Percentiles rank a stretch among this genome's conserved stretches.
Conservation (phyloP, 1,140 invertebrate genomes). For the Drosophila ogumai region DNA sequence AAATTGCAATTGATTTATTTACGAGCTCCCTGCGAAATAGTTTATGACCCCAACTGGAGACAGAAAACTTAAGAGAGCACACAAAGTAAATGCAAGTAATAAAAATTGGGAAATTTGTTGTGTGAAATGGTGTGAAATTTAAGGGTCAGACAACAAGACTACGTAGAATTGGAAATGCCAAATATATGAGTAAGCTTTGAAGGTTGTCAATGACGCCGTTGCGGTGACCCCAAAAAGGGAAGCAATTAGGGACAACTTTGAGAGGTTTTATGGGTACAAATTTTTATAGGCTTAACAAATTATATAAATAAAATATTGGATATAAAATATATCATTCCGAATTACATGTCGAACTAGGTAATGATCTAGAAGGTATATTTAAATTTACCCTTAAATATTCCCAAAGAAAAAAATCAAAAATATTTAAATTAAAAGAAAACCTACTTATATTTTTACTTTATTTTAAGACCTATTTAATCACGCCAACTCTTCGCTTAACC, state of each 20-base stretch:
- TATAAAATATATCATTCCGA: background rate
- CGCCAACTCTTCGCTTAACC: slow-evolving; percentile 18
- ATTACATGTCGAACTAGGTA: too few species aligned
- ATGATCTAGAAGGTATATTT: too few species aligned
- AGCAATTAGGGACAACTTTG: background rate
- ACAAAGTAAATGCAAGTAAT: slow-evolving; percentile 11
- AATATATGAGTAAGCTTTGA: slow-evolving; percentile 3
- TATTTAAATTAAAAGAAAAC: background rate
- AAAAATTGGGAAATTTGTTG: slow-evolving; percentile 18
- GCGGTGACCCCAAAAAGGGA: slow-evolving; percentile 5
- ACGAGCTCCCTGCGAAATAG: slow-evolving; percentile 23
- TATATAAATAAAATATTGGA: background rate
- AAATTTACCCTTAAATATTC: too few species aligned
- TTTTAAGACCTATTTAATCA: slow-evolving; percentile 24
- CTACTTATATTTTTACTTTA: background rate
- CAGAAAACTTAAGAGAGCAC: background rate
- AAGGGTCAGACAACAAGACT: slow-evolving; percentile 8
- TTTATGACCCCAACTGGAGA: slow-evolving; percentile 2
- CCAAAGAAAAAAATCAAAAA: background rate
- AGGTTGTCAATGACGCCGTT: background rate
- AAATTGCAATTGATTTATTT: slow-evolving; percentile 24
- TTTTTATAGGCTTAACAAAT: too few species aligned
- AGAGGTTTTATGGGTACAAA: background rate
- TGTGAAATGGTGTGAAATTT: slow-evolving; percentile 41
- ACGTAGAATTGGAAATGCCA: slow-evolving; percentile 15